Conservation (phyloP, 2,888 invertebrate species). For the Chrysotoxum bicinctum region DNA sequence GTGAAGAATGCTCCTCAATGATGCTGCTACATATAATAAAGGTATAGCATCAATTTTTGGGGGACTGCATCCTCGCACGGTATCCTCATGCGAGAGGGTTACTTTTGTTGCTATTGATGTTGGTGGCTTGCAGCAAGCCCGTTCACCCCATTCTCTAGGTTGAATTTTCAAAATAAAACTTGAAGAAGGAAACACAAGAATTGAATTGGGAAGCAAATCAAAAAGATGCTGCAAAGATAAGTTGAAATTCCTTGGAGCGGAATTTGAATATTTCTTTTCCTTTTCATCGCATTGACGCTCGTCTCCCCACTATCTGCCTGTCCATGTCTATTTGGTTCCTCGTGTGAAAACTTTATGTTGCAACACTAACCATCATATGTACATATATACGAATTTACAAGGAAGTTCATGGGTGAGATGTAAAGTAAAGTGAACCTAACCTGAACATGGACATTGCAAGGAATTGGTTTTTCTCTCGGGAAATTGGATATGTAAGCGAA, state of each 20-base stretch:
- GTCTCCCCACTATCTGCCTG: not conserved
- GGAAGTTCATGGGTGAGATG: constrained; percentile 38
- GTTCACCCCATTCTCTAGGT: constrained; percentile 41
- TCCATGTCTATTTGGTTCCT: constrained; percentile 25
- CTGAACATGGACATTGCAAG: constrained; percentile 62
- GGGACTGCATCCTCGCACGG: constrained; percentile 12
- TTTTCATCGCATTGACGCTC: not conserved
- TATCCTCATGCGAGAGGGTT: constrained; percentile 35
- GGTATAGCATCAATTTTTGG: constrained; percentile 20
- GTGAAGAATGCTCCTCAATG: constrained; percentile 15
- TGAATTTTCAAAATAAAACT: constrained; percentile 32
- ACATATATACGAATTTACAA: not conserved
- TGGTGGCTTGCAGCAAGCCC: not conserved
- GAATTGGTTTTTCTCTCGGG: constrained; percentile 52
- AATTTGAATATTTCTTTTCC: constrained; percentile 37
- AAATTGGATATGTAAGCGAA: constrained; percentile 57
- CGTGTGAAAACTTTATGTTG: constrained; percentile 42
- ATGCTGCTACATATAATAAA: not conserved
- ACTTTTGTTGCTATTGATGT: not conserved
- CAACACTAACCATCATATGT: not conserved
- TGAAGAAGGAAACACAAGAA: not conserved
- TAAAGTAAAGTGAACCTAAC: constrained; percentile 53
- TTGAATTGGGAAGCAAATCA: constrained; percentile 48
- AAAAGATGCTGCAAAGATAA: constrained; percentile 16
- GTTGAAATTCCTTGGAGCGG: constrained; percentile 62